These are phyloP conservation scores for Drosophila differens DNA, from an alignment of 2,888 invertebrate genomes.

Conservation along the genomic window DNA sequence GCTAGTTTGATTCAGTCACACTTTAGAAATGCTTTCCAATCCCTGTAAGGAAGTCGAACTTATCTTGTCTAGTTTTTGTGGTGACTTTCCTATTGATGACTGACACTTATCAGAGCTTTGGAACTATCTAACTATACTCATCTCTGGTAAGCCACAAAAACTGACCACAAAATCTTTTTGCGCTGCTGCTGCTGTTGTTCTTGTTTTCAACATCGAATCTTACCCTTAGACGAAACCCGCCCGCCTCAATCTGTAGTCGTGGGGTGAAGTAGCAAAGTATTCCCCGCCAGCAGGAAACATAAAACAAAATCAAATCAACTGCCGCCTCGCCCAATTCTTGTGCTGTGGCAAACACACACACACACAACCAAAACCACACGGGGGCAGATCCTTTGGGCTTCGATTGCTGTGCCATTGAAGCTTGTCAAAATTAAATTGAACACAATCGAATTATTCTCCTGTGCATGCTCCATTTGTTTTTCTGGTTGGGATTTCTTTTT, in stretches of 20 bases:
- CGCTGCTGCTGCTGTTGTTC: conserved; percentile 6
- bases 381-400: conserved; percentile 52
- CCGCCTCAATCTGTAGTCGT: conserved; percentile 12
- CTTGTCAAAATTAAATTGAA: conserved; percentile 86
- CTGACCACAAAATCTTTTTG: conserved; percentile 70
- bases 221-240: conserved; percentile 31
- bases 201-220: conserved; percentile 16
- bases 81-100: conserved; percentile 4
- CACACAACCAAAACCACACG: conserved; percentile 14
- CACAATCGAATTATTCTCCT: conserved; percentile 85
- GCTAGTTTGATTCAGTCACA: background rate
- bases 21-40: background rate
- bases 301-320: conserved; percentile 79
- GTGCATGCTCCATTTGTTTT: conserved; percentile 78
- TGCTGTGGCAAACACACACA: conserved; percentile 19
- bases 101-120: conserved; percentile 3
- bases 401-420: conserved; percentile 79
- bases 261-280: conserved; percentile 37
- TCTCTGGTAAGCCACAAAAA: conserved; percentile 55
- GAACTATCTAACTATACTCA: conserved; percentile 18
- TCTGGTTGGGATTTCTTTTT: conserved; percentile 39
- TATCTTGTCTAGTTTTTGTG: background rate
- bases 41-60: background rate
- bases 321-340: conserved; percentile 61
- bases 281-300: conserved; percentile 72